Evolutionary conservation across 1,140 invertebrate genomes (phyloP).

Genomic region (Pomacea maculata): DNA sequence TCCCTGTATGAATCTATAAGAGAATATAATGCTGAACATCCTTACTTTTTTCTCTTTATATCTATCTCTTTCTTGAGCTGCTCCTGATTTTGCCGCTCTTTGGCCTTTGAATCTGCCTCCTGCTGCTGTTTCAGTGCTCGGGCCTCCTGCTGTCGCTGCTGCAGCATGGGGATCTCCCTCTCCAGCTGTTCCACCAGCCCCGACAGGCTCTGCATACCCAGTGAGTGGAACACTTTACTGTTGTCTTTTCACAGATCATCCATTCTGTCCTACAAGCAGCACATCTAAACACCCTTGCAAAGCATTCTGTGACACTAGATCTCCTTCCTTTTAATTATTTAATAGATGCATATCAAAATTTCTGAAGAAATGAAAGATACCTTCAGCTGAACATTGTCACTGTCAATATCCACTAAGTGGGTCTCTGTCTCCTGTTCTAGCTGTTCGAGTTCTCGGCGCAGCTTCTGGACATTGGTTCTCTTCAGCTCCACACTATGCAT

Average conservation of each 20-base stretch:
- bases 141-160: slow-evolving; percentile 37
- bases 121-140: slow-evolving; percentile 27
- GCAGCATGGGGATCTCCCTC: slow-evolving; percentile 29
- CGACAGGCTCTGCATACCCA: slow-evolving; percentile 44
- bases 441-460: slow-evolving; percentile 80
- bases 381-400: slow-evolving; percentile 79
- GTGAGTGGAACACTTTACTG: not conserved
- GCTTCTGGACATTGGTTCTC: slow-evolving; percentile 74
- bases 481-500: slow-evolving; percentile 79
- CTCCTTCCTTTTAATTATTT: not conserved
- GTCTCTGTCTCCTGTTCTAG: slow-evolving; percentile 75
- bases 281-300: no score
- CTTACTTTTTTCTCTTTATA: slow-evolving; percentile 45
- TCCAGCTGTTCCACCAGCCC: slow-evolving; percentile 40
- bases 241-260: no score
- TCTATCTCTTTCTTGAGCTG: slow-evolving; percentile 45
- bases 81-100: slow-evolving; percentile 48
- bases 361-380: slow-evolving; percentile 28
- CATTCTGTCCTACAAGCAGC: no score
- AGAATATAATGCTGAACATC: not conserved
- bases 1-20: not conserved
- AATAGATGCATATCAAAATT: not conserved
- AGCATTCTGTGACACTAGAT: not conserved
- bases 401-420: slow-evolving; percentile 84
- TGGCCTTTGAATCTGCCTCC: slow-evolving; percentile 37